Evolutionary conservation across 2,113 vertebrate genomes (phyloP).

Genomic region (Triplophysa tibetana): DNA sequence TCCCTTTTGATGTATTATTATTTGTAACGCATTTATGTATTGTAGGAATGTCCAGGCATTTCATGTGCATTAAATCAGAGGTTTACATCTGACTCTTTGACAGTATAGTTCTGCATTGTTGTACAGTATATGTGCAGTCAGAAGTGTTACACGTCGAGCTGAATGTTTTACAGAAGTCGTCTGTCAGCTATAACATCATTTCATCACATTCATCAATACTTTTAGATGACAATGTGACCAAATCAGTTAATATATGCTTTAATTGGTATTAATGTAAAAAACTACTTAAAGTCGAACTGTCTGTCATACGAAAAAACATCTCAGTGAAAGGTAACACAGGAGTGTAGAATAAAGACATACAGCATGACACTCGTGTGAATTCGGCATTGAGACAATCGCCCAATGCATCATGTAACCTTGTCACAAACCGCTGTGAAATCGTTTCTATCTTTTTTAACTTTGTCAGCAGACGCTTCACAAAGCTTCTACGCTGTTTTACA

Average conservation of each 20-base stretch:
- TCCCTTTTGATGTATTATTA: background rate
- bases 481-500: background rate
- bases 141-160: background rate
- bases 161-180: background rate
- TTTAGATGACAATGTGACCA: background rate
- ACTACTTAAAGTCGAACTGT: too few relatives aligned
- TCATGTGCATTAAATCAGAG: background rate
- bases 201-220: background rate
- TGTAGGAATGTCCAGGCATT: background rate
- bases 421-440: background rate
- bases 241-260: background rate
- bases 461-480: background rate
- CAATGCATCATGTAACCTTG: background rate
- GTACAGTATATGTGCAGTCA: background rate
- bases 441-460: background rate
- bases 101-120: conserved; percentile 1
- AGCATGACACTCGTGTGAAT: conserved; percentile 11
- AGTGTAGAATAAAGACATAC: background rate
- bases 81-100: background rate
- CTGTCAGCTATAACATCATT: background rate
- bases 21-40: background rate
- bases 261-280: background rate
- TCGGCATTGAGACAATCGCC: conserved; percentile 4
- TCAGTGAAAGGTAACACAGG: background rate
- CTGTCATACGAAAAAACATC: background rate